Conservation (phyloP, 2,113 vertebrate genomes). For the Ophthalmolycus amberensis region DNA sequence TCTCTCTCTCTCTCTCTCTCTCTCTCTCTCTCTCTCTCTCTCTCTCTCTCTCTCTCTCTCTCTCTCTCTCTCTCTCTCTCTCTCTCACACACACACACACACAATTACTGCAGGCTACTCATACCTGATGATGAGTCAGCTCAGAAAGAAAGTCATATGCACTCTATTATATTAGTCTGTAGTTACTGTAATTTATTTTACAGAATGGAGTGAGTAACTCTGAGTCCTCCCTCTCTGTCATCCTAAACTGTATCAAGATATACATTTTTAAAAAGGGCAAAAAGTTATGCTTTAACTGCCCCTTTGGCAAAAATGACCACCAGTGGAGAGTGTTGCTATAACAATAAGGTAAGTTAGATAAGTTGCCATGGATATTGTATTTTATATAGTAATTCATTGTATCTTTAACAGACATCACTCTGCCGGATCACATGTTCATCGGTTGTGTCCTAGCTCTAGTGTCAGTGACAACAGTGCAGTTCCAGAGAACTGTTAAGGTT, state of each 20-base stretch:
- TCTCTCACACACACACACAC: background rate
- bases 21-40: no score
- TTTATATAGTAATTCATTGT: background rate
- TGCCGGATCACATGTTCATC: background rate
- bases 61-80: no score
- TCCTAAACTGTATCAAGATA: background rate
- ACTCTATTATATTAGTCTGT: background rate
- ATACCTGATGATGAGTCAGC: slow-evolving; percentile 24
- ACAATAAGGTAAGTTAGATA: background rate
- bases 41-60: no score
- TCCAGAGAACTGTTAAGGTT: background rate
- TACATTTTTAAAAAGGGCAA: background rate
- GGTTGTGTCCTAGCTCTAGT: background rate
- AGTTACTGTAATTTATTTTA: background rate
- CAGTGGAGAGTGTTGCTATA: background rate
- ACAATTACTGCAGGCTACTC: slow-evolving; percentile 27
- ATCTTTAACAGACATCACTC: background rate
- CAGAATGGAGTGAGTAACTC: background rate
- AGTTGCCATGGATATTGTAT: background rate
- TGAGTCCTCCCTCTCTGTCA: background rate
- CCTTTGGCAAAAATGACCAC: background rate
- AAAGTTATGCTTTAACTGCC: background rate
- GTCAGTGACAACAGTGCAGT: slow-evolving; percentile 12
- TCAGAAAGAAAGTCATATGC: slow-evolving; percentile 7
- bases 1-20: no score